Conservation (phyloP, 2,888 invertebrate genomes). For the Oconnorella tubifera region DNA sequence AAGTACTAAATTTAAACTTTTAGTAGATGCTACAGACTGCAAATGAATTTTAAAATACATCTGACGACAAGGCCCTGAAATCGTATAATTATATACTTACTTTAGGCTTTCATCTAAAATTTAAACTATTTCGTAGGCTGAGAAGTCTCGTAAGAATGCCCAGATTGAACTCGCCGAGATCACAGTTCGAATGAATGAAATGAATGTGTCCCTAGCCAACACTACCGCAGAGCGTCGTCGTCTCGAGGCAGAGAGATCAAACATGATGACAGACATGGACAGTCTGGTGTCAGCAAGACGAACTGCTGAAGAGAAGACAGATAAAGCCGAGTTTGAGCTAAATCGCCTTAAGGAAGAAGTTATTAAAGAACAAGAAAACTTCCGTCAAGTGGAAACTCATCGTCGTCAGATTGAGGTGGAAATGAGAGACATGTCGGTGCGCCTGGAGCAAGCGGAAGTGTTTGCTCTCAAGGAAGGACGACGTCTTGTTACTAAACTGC, state of each 20-base stretch:
- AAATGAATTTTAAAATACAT: too few species aligned
- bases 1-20: too few species aligned
- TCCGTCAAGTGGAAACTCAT: slow-evolving; percentile 55
- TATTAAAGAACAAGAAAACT: slow-evolving; percentile 55
- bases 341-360: slow-evolving; percentile 53
- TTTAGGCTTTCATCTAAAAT: too few species aligned
- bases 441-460: slow-evolving; percentile 55
- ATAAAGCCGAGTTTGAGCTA: slow-evolving; percentile 45
- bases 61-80: too few species aligned
- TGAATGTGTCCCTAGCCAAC: slow-evolving; percentile 91
- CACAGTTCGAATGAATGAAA: slow-evolving; percentile 84
- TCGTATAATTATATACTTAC: too few species aligned
- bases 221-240: slow-evolving; percentile 88
- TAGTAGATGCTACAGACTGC: too few species aligned
- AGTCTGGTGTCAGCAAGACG: slow-evolving; percentile 33
- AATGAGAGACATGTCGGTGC: slow-evolving; percentile 55
- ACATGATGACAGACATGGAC: slow-evolving; percentile 64
- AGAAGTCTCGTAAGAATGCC: slow-evolving; percentile 55
- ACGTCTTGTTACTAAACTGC: slow-evolving; percentile 55
- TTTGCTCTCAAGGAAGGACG: slow-evolving; percentile 55
- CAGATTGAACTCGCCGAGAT: slow-evolving; percentile 77
- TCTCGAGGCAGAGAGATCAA: slow-evolving; percentile 85
- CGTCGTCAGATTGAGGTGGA: slow-evolving; percentile 56
- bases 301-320: slow-evolving; percentile 36
- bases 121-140: slow-evolving; percentile 47